Conservation (phyloP, 2,797 vertebrate species). For the Tragelaphus eurycerus region DNA sequence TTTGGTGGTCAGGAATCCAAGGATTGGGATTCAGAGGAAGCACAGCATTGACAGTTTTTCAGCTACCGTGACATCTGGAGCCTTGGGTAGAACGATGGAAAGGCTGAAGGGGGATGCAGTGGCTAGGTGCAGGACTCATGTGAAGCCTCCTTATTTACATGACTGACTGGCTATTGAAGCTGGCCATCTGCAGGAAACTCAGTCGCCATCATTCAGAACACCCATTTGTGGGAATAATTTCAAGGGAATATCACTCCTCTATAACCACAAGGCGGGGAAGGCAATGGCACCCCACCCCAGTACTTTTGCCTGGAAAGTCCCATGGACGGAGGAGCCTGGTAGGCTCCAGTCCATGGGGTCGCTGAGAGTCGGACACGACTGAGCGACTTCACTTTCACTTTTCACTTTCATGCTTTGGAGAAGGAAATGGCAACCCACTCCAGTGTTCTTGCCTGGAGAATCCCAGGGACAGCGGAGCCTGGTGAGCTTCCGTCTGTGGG, state of each 20-base stretch:
- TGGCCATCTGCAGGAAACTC: neutral
- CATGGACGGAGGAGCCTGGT: too few relatives aligned
- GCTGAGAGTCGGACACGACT: too few relatives aligned
- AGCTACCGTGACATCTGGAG: neutral
- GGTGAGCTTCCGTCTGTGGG: too few relatives aligned
- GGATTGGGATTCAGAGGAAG: neutral
- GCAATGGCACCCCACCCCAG: too few relatives aligned
- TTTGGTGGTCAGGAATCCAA: neutral
- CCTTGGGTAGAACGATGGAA: accelerated
- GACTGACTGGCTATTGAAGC: neutral
- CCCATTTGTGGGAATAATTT: neutral
- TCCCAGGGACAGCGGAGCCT: too few relatives aligned
- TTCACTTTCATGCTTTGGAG: too few relatives aligned
- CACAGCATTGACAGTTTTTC: neutral
- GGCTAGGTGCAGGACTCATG: neutral
- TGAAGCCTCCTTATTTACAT: neutral
- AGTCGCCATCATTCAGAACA: neutral
- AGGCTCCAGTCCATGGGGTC: too few relatives aligned
- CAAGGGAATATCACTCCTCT: neutral
- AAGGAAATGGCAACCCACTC: too few relatives aligned
- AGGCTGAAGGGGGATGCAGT: neutral
- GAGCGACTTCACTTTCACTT: too few relatives aligned
- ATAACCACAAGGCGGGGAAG: too few relatives aligned
- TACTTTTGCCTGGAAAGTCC: too few relatives aligned
- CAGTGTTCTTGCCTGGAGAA: too few relatives aligned